Evolutionary conservation across 1,140 invertebrate genomes (phyloP).

Genomic region (Drosophila fuyamai): DNA sequence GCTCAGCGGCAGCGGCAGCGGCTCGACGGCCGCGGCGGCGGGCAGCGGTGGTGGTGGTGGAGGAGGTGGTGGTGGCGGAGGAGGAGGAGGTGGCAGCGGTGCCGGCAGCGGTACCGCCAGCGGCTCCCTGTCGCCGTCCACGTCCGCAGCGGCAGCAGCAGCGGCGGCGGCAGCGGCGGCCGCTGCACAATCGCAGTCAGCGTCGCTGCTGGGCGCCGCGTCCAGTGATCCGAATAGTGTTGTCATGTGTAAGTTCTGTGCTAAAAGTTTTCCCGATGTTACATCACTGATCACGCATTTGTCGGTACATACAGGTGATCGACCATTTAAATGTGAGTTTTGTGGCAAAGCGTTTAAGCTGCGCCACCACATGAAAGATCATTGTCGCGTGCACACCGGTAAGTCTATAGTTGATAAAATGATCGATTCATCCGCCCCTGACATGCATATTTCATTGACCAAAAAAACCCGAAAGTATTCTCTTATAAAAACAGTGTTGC

Average conservation of each 20-base stretch:
- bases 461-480: not conserved
- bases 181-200: slow-evolving; percentile 80
- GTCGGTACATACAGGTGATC: slow-evolving; percentile 94
- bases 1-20: slow-evolving; percentile 18
- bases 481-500: not conserved
- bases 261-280: slow-evolving; percentile 95
- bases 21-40: slow-evolving; percentile 21
- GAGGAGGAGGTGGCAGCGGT: slow-evolving; percentile 29
- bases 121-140: slow-evolving; percentile 72
- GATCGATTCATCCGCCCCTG: not conserved
- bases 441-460: not conserved
- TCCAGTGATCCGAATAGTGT: slow-evolving; percentile 89
- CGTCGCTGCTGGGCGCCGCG: slow-evolving; percentile 84
- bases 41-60: slow-evolving; percentile 18
- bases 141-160: slow-evolving; percentile 77
- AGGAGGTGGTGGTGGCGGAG: slow-evolving; percentile 28
- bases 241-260: slow-evolving; percentile 95
- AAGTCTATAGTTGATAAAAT: slow-evolving; percentile 62
- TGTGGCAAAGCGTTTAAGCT: slow-evolving; percentile 96
- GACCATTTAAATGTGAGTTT: slow-evolving; percentile 96
- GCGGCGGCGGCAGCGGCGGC: slow-evolving; percentile 72
- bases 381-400: slow-evolving; percentile 95
- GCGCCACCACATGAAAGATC: slow-evolving; percentile 96
- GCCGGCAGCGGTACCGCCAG: slow-evolving; percentile 29
- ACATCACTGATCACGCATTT: slow-evolving; percentile 93